Conservation (phyloP, 2,888 invertebrate genomes). For the Camponotus fellah region DNA sequence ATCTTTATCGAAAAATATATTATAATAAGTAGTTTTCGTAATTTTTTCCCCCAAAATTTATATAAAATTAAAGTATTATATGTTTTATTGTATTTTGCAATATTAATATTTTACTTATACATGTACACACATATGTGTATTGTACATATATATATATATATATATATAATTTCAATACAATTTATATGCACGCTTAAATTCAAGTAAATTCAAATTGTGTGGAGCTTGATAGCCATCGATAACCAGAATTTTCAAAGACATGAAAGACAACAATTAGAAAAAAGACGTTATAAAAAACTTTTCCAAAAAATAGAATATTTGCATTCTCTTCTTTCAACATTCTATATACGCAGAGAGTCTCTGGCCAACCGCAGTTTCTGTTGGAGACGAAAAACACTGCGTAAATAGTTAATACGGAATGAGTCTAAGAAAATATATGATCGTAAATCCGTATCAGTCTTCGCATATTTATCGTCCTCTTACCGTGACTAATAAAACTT, state of each 20-base stretch:
- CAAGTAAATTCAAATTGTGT: neutral
- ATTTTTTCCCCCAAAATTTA: neutral
- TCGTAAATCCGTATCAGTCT: conserved; percentile 22
- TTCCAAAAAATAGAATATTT: neutral
- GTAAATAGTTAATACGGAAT: neutral
- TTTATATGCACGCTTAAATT: neutral
- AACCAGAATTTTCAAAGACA: neutral
- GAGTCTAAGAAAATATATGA: conserved; percentile 28
- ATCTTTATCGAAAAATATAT: neutral
- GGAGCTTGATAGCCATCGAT: neutral
- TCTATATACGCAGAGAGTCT: conserved; percentile 20
- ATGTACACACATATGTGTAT: neutral
- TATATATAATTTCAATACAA: neutral
- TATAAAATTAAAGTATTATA: neutral
- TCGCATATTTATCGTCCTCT: neutral
- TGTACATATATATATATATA: neutral
- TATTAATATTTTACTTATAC: neutral
- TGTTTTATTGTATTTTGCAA: neutral
- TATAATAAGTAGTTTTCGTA: neutral
- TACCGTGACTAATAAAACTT: conserved; percentile 2
- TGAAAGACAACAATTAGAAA: neutral
- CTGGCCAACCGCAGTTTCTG: conserved; percentile 23
- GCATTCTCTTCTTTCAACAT: conserved; percentile 25
- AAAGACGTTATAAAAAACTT: neutral
- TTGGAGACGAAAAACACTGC: conserved; percentile 8